Percentiles rank a stretch among this genome's conserved stretches.
Conservation (phyloP, 2,888 invertebrate species). For the Caenorhabditis macrosperma region DNA sequence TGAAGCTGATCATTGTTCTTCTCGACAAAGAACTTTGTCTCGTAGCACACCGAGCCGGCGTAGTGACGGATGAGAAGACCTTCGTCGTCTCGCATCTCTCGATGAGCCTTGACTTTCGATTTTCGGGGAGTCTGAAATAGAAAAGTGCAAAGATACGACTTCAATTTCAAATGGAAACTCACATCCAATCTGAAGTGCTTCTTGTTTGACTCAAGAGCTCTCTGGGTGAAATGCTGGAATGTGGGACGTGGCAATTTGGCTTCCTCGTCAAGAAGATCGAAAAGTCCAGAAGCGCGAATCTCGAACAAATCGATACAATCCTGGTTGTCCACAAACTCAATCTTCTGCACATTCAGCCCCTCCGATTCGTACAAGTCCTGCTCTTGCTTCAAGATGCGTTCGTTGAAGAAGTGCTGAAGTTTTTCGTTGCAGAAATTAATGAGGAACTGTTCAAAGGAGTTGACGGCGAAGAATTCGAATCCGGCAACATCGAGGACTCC, state of each 20-base stretch:
- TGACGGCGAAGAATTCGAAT: conserved; percentile 90
- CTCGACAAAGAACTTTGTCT: conserved; percentile 97
- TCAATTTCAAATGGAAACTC: background rate
- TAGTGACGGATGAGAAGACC: conserved; percentile 96
- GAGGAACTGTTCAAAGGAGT: conserved; percentile 93
- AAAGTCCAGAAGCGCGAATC: conserved; percentile 90
- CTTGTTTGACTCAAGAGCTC: conserved; percentile 90
- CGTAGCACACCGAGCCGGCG: conserved; percentile 93
- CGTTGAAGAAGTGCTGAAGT: conserved; percentile 98
- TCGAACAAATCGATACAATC: conserved; percentile 89
- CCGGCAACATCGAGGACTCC: conserved; percentile 98
- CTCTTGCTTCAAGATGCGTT: conserved; percentile 84
- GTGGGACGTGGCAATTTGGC: conserved; percentile 94
- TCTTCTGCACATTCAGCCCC: conserved; percentile 93
- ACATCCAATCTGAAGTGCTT: conserved; percentile 89
- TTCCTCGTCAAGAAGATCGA: conserved; percentile 95
- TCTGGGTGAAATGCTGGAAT: conserved; percentile 91
- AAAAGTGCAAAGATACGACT: no score
- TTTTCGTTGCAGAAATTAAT: conserved; percentile 99
- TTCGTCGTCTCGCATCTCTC: conserved; percentile 94
- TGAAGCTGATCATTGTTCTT: conserved; percentile 99
- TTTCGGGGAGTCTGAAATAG: conserved; percentile 85
- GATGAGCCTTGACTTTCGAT: conserved; percentile 89
- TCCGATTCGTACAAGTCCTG: conserved; percentile 94
- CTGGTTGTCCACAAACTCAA: conserved; percentile 95